Evolutionary conservation across 2,113 vertebrate species (phyloP).

Genomic region (Xenopus laevis): DNA sequence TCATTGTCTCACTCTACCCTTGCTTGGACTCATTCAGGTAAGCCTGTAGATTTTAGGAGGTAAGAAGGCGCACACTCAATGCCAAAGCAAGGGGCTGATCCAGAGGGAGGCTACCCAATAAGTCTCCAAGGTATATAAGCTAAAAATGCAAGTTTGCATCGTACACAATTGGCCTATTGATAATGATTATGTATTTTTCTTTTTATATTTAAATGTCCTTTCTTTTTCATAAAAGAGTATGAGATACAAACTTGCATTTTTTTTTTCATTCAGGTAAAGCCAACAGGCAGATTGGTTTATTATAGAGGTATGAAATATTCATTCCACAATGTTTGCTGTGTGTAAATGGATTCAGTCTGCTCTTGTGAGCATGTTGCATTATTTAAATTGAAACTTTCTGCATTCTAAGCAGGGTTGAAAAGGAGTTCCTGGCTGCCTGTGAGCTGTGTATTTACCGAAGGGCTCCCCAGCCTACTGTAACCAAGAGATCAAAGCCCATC

Average conservation of each 20-base stretch:
- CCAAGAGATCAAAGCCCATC: not conserved
- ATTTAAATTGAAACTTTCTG: constrained; percentile 22
- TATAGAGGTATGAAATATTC: constrained; percentile 7
- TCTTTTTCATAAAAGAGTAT: too few species aligned
- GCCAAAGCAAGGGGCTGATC: too few species aligned
- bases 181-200: too few species aligned
- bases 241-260: too few species aligned
- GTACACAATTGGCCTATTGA: too few species aligned
- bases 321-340: not conserved
- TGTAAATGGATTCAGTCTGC: constrained; percentile 3
- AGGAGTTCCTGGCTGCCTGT: not conserved
- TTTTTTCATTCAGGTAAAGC: too few species aligned
- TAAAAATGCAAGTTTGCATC: too few species aligned
- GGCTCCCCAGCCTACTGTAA: constrained; percentile 25
- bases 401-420: not conserved
- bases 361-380: constrained; percentile 10
- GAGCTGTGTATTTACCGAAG: not conserved
- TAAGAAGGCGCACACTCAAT: too few species aligned
- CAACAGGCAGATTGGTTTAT: not conserved
- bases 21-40: constrained; percentile 69
- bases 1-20: constrained; percentile 65
- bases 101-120: too few species aligned
- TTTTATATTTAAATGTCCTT: too few species aligned
- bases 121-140: too few species aligned
- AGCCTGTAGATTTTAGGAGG: too few species aligned